These are phyloP conservation scores for Hecatera dysodea DNA, from an alignment of 2,888 invertebrate species.

Conservation along the genomic window DNA sequence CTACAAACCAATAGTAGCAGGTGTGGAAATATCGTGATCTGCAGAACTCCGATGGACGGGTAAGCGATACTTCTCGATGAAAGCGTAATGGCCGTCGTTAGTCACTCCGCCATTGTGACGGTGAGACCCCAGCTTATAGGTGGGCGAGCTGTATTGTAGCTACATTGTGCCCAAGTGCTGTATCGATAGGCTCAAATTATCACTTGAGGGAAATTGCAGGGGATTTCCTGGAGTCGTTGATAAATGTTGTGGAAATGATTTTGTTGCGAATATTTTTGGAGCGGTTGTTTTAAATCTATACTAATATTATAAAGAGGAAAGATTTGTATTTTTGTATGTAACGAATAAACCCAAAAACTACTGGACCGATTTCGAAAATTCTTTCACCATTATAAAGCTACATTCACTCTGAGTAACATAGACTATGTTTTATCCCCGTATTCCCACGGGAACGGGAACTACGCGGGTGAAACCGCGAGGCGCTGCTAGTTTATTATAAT, in stretches of 20 bases:
- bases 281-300: background rate
- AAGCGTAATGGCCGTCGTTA: constrained; percentile 75
- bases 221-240: constrained; percentile 21
- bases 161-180: constrained; percentile 53
- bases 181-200: constrained; percentile 47
- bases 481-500: too few species aligned
- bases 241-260: background rate
- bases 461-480: too few species aligned
- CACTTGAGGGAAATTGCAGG: constrained; percentile 37
- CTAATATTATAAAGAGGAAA: too few species aligned
- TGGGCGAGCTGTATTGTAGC: constrained; percentile 47
- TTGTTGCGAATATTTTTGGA: background rate
- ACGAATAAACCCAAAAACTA: too few species aligned
- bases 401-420: too few species aligned
- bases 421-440: too few species aligned
- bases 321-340: too few species aligned
- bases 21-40: constrained; percentile 58
- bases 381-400: too few species aligned
- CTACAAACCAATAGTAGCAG: constrained; percentile 34
- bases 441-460: too few species aligned
- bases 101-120: constrained; percentile 70
- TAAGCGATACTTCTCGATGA: constrained; percentile 74
- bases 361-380: too few species aligned
- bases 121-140: constrained; percentile 45
- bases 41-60: constrained; percentile 64